Evolutionary conservation across 2,888 invertebrate genomes (phyloP).

Genomic region (Leptinotarsa juncta): DNA sequence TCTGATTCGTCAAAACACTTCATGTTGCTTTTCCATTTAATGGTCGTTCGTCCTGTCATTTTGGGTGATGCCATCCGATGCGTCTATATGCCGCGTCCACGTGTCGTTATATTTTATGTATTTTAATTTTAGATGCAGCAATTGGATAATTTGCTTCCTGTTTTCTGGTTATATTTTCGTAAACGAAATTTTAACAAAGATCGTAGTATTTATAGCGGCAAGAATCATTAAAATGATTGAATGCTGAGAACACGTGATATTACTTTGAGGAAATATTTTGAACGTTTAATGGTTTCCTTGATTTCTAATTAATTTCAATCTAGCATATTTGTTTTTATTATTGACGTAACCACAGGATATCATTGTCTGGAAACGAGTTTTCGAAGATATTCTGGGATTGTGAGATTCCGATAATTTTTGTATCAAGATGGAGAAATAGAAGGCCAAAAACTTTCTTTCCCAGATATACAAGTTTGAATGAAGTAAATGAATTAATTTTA

Average conservation of each 20-base stretch:
- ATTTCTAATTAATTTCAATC: constrained; percentile 1
- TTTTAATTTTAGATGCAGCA: constrained; percentile 29
- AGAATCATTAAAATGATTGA: constrained; percentile 24
- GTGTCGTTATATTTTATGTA: constrained; percentile 16
- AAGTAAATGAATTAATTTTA: too few relatives aligned
- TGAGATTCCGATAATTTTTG: too few relatives aligned
- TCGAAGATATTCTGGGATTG: too few relatives aligned
- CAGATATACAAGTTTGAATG: too few relatives aligned
- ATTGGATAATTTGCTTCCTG: constrained; percentile 28
- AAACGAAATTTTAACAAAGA: constrained; percentile 14
- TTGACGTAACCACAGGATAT: neutral
- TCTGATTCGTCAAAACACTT: neutral
- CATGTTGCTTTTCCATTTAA: neutral
- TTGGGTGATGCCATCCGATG: neutral
- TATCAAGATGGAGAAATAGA: too few relatives aligned
- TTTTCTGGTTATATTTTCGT: constrained; percentile 25
- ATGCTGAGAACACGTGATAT: neutral
- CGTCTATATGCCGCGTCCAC: constrained; percentile 6
- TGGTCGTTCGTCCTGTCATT: neutral
- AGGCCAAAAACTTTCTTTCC: too few relatives aligned
- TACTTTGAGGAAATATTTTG: neutral
- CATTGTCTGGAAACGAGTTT: neutral
- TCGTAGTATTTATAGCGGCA: constrained; percentile 16
- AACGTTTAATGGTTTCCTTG: constrained; percentile 3
- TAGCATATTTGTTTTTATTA: neutral